These are phyloP conservation scores for Megaleporinus macrocephalus DNA, from an alignment of 2,113 vertebrate species.

Conservation along the genomic window DNA sequence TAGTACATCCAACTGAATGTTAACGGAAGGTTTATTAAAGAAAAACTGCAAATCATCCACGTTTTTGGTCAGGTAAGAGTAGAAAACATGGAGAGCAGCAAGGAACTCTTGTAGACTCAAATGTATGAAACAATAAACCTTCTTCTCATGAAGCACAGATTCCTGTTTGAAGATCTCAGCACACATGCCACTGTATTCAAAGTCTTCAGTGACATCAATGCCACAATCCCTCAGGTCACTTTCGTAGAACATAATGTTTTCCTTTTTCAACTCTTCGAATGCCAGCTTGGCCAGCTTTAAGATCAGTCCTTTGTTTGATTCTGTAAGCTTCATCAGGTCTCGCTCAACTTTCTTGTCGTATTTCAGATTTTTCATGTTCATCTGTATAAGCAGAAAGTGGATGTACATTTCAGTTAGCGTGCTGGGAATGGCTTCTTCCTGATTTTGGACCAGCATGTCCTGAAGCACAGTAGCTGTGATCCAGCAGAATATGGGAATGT, in stretches of 20 bases:
- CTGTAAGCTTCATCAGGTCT: slow-evolving; percentile 33
- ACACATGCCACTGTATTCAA: slow-evolving; percentile 44
- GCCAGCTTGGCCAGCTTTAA: slow-evolving; percentile 55
- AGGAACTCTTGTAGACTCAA: slow-evolving; percentile 55
- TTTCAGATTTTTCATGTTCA: slow-evolving; percentile 52
- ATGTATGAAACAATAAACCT: slow-evolving; percentile 57
- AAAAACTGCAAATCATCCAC: slow-evolving; percentile 35
- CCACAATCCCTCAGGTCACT: slow-evolving; percentile 47
- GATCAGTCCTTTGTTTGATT: slow-evolving; percentile 38
- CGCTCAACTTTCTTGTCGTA: slow-evolving; percentile 11
- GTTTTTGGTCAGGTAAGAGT: slow-evolving; percentile 35
- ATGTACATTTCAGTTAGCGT: slow-evolving; percentile 56
- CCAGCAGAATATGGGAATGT: slow-evolving; percentile 61
- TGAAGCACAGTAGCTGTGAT: slow-evolving; percentile 55
- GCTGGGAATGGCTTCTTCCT: slow-evolving; percentile 24
- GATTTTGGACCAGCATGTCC: neutral
- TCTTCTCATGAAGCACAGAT: slow-evolving; percentile 20
- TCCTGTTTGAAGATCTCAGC: slow-evolving; percentile 51
- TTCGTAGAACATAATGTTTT: slow-evolving; percentile 54
- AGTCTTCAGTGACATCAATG: slow-evolving; percentile 38
- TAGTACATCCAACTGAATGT: slow-evolving; percentile 29
- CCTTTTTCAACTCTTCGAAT: slow-evolving; percentile 48
- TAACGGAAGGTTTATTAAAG: neutral
- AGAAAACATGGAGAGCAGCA: slow-evolving; percentile 52
- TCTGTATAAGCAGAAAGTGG: slow-evolving; percentile 51